Evolutionary conservation across 2,113 vertebrate species (phyloP), one percentile per base, ranked within the genome.

Genomic region (Fulmarus glacialis): DNA sequence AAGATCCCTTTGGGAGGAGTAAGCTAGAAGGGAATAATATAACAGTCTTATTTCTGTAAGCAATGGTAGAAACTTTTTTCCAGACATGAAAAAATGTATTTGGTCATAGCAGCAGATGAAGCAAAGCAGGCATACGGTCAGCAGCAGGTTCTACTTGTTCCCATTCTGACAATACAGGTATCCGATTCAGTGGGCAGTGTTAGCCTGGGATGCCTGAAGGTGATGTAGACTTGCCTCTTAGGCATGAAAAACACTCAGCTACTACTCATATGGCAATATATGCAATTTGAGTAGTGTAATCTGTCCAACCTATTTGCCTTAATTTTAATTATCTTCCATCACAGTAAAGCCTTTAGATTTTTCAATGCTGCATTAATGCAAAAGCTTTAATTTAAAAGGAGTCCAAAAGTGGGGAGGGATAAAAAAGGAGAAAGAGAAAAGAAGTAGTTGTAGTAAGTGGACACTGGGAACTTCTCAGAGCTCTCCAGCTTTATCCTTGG

Each of bases 371-470:
- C 34, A 16, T 70, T 81, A 84, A 40, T 55, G 29, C 20, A 43
- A 86, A 77, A 6, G 9, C 34, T 93, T 86, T 73, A 68, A 48
- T 40, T 80, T 47, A 62, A 66, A 80, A 72, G 23, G 42, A 53
- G 11, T 40, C 42, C 9, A 42, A 87, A 66, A 45, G 12, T 0
- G 6, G 4, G 4, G 7, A 40, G 2, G 2, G 3, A 45, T 45
- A 45, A 45, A 21, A 19, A 8, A 7, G 4, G 19, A 45, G 27
- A 47, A 75, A 56, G 18, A 43, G 21, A 77, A 79, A 91, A 77
- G 9, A 13, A 68, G 22, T 17, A 29, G 12, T 36, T 53, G 17
- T 68, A 73, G 9, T 58, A 64, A 67, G 20, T 23, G 52, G 27
- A 16, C 10, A 36, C 15, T 55, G n/a, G 23, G 19, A 79, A 73